phyloP scores from a whole-genome alignment of 2,888 invertebrate species.

The Mechanitis mazaeus region DNA sequence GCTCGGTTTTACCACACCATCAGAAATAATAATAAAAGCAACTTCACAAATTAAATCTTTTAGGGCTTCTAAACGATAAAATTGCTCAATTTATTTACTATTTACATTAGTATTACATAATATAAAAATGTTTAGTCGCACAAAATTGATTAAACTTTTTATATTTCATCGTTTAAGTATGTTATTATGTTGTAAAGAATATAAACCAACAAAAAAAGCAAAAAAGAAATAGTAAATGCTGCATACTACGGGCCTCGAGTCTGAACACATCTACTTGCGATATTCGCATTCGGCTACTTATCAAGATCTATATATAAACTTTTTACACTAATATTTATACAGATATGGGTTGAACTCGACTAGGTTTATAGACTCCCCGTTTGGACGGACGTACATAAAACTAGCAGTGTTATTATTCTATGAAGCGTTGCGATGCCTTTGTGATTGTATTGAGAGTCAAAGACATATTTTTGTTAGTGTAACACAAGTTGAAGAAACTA shows the following conservation, averaged over 20 bases:
- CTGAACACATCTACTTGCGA: constrained; percentile 23
- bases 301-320: constrained; percentile 34
- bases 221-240: constrained; percentile 52
- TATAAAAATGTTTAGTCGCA: constrained; percentile 40
- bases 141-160: constrained; percentile 25
- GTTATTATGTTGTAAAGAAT: constrained; percentile 32
- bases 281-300: constrained; percentile 23
- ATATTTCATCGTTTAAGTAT: constrained; percentile 2
- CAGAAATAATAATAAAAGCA: constrained; percentile 9
- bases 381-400: constrained; percentile 66
- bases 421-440: constrained; percentile 29
- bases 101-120: constrained; percentile 49
- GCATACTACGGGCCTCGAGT: constrained; percentile 42
- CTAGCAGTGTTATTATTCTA: constrained; percentile 44
- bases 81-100: constrained; percentile 20
- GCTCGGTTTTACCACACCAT: constrained; percentile 22
- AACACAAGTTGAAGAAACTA: too few relatives aligned
- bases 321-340: constrained; percentile 50
- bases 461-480: too few relatives aligned
- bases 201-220: constrained; percentile 27
- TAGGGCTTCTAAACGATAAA: constrained; percentile 11
- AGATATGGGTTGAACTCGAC: constrained; percentile 46
- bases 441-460: too few relatives aligned
- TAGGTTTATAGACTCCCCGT: constrained; percentile 56
- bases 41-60: constrained; percentile 3